Evolutionary conservation across 2,888 invertebrate genomes (phyloP), one percentile per base, ranked within the genome.

Genomic region (Diarsia rubi): DNA sequence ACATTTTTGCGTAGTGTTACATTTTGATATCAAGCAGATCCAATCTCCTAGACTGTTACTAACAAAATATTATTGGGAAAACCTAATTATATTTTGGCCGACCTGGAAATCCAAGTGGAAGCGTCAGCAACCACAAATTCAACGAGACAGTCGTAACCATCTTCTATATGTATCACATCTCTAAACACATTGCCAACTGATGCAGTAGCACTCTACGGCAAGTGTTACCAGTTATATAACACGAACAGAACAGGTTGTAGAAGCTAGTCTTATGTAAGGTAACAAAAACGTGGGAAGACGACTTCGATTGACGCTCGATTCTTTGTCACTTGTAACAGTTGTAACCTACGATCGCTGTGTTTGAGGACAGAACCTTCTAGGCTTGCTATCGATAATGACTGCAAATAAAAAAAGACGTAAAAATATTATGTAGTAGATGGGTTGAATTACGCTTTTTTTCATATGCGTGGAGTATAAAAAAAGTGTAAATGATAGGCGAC

Each of bases 261-360:
- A 59, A 31, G 27, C 65, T 44, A 59, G 21, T 57, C 60, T 82
- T 82, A 79, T 69, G 63, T 79, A 82, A 82, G 66, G 21, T 27
- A 45, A 69, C 52, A 82, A 82, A 82, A 82, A 79, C 82, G 79
- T 82, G 82, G 75, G 79, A n/a, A 81, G 59, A 14, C 12, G 3
- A 44, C n/a, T 11, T 63, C 49, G 69, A 69, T 75, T 75, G 71
- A 72, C 47, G 37, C 44, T 62, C 5, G 45, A 65, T 49, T 57
- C 49, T 42, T 64, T 49, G 37, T 73, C n/a, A 24, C n/a, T 65
- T 27, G 31, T 21, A 8, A 11, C 42, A 44, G 19, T 12, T 44
- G 21, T 44, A 31, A 65, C 45, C 47, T 54, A 49, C 21, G 21
- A 49, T 31, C 11, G 21, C 21, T 45, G 1, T 37, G 19, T 63